Evolutionary conservation across 2,113 vertebrate species (phyloP), one percentile per base, ranked within the genome.

Genomic region (Hypomesus transpacificus): DNA sequence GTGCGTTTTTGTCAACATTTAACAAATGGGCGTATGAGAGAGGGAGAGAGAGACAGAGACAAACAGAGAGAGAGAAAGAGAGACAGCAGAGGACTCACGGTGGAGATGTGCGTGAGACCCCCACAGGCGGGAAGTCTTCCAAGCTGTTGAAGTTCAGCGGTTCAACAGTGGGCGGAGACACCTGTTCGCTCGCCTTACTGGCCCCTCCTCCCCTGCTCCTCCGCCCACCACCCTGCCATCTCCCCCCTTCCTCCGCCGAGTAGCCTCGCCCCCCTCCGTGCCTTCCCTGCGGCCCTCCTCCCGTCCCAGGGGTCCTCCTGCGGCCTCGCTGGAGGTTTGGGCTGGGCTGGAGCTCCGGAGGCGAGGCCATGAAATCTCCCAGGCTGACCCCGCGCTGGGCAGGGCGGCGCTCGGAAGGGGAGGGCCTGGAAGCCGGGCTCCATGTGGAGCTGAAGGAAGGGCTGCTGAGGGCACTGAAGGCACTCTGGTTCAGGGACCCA

Each of bases 81-180:
- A 18, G 4, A 62, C 7, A 9, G 31, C 7, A 53, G 13, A 53
- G 54, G 3, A 90, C 93, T 93, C 87, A 97, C 95, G 78, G 79
- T 21, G 91, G 80, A 68, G 90, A 90, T 66, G 88, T 73, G 62
- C 89, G 74, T 50, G 92, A 87, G 22, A 90, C 87, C 70, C 91
- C 91, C 76, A 99, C 92, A n/a, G 96, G 96, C 0, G 97, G 97
- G 78, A 99, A 99, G 69, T 98, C 96, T 69, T 99, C 96, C 85
- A 99, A 75, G 85, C 96, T 97, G 92, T 92, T 94, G 60, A 99
- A 90, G 81, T 99, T 98, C 0, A 97, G 92, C 18, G 92, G 92
- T 70, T 72, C 85, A 34, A 71, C 14, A 83, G 87, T 76, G 50
- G 26, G 5, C 5, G 91, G 88, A 46, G 87, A 91, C 60, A 89